Evolutionary conservation across 2,113 vertebrate species (phyloP), one percentile per base, ranked within the genome.

Genomic region (Tychaedon coryphoeus): DNA sequence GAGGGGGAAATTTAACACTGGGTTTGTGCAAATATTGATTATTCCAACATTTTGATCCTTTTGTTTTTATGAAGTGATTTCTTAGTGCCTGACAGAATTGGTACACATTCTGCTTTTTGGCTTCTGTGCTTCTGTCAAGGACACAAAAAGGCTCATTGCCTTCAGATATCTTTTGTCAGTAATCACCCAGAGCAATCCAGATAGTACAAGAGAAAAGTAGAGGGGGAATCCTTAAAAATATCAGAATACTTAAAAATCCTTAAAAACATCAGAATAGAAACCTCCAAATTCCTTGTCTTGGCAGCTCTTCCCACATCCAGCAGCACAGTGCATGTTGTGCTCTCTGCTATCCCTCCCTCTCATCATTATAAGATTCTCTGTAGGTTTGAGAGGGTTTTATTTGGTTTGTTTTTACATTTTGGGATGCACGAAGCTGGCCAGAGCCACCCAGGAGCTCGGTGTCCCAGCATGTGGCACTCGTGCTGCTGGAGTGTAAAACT

Each of bases 241-340:
- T 2, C 31, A 38, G 51, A 66, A 53, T 3, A 25, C 23, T 57
- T 16, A 33, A 38, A 70, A 70, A 40, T 33, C 28, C 36, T 71
- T 72, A 19, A 33, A 54, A 72, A 14, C 8, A n/a, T 5, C 51
- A 20, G 38, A 26, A 36, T 3, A n/a, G 43, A 25, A 90, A 31
- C n/a, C 50, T 48, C 40, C 53, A 25, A 53, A 65, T 15, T 8
- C 50, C 38, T 28, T 14, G 5, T 29, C 61, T 17, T 8, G 40
- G 85, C 74, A 65, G 61, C 42, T 78, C 26, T 54, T 43, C 54
- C 78, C 48, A 20, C 26, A 4, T 5, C 23, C 45, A 62, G 75
- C 36, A 61, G 70, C 5, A 78, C 3, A 0, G 0, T 33, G 29
- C 76, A 6, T 2, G 4, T 1, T 6, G 28, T 22, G n/a, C 28